Percentiles rank a stretch among this genome's conserved stretches.
These are phyloP conservation scores for Cirrhinus molitorella DNA, from an alignment of 2,797 vertebrate genomes.

Conservation along the genomic window DNA sequence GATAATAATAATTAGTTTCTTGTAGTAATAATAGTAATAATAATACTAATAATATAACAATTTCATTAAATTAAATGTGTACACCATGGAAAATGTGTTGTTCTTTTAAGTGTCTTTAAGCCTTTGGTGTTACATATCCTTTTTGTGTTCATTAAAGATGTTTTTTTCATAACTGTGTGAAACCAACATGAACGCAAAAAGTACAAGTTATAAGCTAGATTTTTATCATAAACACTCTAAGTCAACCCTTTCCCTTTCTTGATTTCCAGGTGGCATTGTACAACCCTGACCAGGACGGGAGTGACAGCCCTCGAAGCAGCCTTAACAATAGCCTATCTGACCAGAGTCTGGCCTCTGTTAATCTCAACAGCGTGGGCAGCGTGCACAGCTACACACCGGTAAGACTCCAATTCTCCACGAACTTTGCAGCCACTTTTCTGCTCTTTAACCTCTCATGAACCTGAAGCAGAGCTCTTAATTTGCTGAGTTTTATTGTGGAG, in stretches of 20 bases:
- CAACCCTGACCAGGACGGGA: slow-evolving; percentile 93
- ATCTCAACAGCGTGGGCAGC: slow-evolving; percentile 92
- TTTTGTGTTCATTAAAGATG: too few species aligned
- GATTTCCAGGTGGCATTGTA: slow-evolving; percentile 89
- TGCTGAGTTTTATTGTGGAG: slow-evolving; percentile 31
- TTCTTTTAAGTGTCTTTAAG: background rate
- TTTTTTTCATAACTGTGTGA: background rate
- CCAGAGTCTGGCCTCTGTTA: slow-evolving; percentile 93
- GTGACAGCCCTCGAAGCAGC: slow-evolving; percentile 94
- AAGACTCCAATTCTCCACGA: slow-evolving; percentile 64
- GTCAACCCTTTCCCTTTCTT: slow-evolving; percentile 7
- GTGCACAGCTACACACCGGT: slow-evolving; percentile 92
- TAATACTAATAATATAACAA: too few species aligned
- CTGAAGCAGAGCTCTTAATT: slow-evolving; percentile 32
- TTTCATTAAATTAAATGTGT: too few species aligned
- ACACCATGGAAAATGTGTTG: background rate
- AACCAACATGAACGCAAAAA: background rate
- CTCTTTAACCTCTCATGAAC: slow-evolving; percentile 22
- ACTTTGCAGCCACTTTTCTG: background rate
- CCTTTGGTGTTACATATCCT: background rate
- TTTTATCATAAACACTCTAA: slow-evolving; percentile 1
- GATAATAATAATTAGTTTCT: too few species aligned
- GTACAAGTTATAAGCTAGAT: background rate
- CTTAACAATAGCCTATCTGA: slow-evolving; percentile 97
- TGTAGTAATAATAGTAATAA: too few species aligned